Evolutionary conservation across 2,888 invertebrate genomes (phyloP), one percentile per base, ranked within the genome.

Genomic region (Enchytraeus crypticus): DNA sequence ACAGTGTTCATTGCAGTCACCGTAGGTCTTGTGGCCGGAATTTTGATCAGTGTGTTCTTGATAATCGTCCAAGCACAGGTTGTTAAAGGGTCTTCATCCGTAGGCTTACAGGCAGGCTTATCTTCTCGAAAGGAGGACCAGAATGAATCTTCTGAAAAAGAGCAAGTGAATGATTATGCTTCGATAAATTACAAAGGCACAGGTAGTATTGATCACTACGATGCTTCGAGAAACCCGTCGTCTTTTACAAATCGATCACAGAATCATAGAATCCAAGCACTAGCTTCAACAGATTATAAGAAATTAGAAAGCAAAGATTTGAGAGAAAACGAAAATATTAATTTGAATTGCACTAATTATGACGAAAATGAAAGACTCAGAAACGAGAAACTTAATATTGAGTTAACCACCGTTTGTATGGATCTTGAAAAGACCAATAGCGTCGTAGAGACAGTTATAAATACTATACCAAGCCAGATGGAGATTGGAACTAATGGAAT

Each of bases 1-100:
- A 72, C 73, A 5, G 72, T 74, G 23, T 71, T 77, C 61, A 64
- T 78, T 11, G 75, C 75, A 62, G 74, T 77, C 60, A 73, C 73
- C 56, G 65, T 72, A 45, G 78, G 78, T 18, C 70, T 78, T 4
- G 71, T 70, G 1, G 69, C 74, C 21, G 78, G 78, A 0, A 71
- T 76, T 4, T 65, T 68, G 1, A 69, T 73, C 8, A 73, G 75
- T 2, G 66, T 64, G 63, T 46, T 75, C 33, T 73, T 75, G 0
- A 71, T 77, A 1, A 71, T 75, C 29, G 69, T 75, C 61, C 74
- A 74, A 57, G 72, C 72, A 4, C 74, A 74, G 65, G 70, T 72
- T 56, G 69, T 73, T 30, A 66, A 71, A 27, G 74, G 75, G 5
- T 72, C 71, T 66, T 60, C 70, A 8, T n/a, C n/a, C n/a, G n/a